A percentile compares a stretch with the other conserved stretches of the same genome.
phyloP scores from a whole-genome alignment of 2,113 vertebrate species.

The Chlorocebus sabaeus region DNA sequence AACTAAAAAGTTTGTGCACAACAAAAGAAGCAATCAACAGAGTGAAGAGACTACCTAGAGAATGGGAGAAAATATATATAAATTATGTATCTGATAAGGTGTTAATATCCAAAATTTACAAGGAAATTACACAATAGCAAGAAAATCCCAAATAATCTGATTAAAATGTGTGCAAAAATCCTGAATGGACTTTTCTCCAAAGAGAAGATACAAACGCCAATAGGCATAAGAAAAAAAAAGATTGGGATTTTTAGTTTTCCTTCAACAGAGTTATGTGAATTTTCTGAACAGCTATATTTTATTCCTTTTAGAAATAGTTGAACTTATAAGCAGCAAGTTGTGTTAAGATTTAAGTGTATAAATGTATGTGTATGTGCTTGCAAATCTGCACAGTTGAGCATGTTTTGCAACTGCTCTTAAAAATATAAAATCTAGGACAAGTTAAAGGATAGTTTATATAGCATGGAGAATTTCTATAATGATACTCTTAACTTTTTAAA shows the following conservation, averaged over 20 bases:
- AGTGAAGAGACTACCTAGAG: background rate
- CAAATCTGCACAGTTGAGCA: background rate
- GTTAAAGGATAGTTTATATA: background rate
- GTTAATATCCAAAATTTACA: background rate
- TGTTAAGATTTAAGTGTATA: background rate
- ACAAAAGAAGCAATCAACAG: background rate
- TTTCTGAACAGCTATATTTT: background rate
- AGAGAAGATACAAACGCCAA: background rate
- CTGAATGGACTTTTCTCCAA: background rate
- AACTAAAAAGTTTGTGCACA: background rate
- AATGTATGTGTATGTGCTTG: background rate
- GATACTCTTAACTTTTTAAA: background rate
- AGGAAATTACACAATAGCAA: background rate
- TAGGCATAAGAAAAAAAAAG: background rate
- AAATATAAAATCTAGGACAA: background rate
- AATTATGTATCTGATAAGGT: background rate
- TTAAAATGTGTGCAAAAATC: background rate
- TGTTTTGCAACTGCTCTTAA: background rate
- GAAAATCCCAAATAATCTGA: background rate
- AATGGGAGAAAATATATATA: background rate
- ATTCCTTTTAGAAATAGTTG: slow-evolving; percentile 1
- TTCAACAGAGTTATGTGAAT: background rate
- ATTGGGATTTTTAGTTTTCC: background rate
- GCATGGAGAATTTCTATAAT: background rate
- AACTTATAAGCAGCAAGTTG: background rate